A percentile compares a stretch with the other conserved stretches of the same genome.
Evolutionary conservation across 2,888 invertebrate species (phyloP).

Genomic region (Thereva unica): DNA sequence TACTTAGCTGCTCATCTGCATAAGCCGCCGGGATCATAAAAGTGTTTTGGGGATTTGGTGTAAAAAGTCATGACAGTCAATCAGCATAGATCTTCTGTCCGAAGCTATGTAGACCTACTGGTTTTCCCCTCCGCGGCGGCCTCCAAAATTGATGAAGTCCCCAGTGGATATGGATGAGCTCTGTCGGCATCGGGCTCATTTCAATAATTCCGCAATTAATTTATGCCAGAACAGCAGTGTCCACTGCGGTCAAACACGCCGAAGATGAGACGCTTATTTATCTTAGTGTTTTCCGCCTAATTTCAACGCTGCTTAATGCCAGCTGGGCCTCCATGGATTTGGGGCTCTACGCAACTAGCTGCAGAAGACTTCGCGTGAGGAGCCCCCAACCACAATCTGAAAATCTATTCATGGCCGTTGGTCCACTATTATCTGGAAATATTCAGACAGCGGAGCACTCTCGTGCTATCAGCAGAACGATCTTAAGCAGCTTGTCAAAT

Average conservation of each 20-base stretch:
- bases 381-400: too few species aligned
- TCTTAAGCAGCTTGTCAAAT: too few species aligned
- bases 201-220: conserved; percentile 21
- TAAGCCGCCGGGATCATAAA: too few species aligned
- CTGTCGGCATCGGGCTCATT: conserved; percentile 6
- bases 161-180: conserved; percentile 8
- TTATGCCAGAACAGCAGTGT: conserved; percentile 7
- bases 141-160: background rate
- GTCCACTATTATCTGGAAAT: too few species aligned
- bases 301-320: background rate
- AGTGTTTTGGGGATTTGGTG: too few species aligned
- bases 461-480: too few species aligned
- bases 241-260: conserved; percentile 4
- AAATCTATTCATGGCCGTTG: too few species aligned
- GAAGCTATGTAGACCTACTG: conserved; percentile 1
- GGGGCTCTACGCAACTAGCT: too few species aligned
- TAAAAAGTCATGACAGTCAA: conserved; percentile 4
- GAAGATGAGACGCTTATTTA: conserved; percentile 6
- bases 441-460: too few species aligned
- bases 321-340: too few species aligned
- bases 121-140: background rate
- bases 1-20: too few species aligned
- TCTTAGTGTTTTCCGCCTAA: conserved; percentile 21
- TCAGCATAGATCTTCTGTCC: background rate
- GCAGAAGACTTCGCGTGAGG: too few species aligned